Base-by-base conservation (phyloP, 1,140 invertebrate species). In the Trichogramma pretiosum region DNA sequence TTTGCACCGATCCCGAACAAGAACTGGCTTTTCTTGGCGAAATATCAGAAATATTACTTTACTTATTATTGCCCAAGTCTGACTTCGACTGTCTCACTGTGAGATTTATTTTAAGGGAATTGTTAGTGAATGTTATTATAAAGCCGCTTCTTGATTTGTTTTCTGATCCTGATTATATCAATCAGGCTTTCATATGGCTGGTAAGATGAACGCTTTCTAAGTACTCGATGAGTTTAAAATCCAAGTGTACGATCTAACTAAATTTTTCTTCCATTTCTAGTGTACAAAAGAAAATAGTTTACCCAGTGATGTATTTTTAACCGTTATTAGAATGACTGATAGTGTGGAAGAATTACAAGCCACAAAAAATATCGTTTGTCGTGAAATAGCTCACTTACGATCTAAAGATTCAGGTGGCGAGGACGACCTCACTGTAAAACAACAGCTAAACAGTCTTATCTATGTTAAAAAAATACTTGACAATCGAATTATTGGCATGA, bases 101-200 rank as follows among this genome's bases (percentile, higher is more conserved):
- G 34, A 76, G 86, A 55, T 79, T 82, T 59, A 76, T 93, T 41
- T 69, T 89, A 26, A 76, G 89, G 62, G 89, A 93, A 66, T 76
- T 96, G 34, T 75, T 93, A 56, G 80, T 86, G 17, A 83, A 87
- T 58, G 77, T 80, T 54, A 78, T 95, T 34, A 79, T 95, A 47
- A 72, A 81, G 53, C 89, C 91, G 5, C 67, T 91, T 4, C 74
- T 96, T 32, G 76, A 85, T 63, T 73, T 89, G 56, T 70, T 95
- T 38, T 89, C 89, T 22, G 90, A 96, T 73, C 92, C 93, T 46
- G 90, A 95, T 77, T 94, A 91, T 67, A 85, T 97, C 54, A 96
- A 96, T 76, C 86, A 91, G 72, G 79, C 82, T 42, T 85, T 93
- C 63, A 82, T 94, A 61, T 90, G 87, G 85, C 78, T 89, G 76